Evolutionary conservation across 64 coral and sea anemone species (phyloP), one percentile per base, ranked within the genome.

Genomic region (Trachythela sp.): DNA sequence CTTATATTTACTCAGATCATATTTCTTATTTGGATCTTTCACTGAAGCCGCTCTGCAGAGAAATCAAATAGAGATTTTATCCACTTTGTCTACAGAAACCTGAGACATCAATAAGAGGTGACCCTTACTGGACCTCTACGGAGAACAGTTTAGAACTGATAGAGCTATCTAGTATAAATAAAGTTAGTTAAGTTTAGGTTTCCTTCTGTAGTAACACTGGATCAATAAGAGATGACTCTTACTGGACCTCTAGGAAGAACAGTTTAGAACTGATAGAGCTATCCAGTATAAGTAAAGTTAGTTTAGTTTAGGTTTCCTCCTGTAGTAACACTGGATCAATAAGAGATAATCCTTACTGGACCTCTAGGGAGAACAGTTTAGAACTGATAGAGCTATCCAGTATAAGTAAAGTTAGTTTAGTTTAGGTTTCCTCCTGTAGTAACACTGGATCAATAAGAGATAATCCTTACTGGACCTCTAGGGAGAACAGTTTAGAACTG

Each of bases 1-100:
- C 58, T 99, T 99, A 93, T 93, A 99, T 0, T 88, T 54, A 18
- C 88, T 89, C 38, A 99, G 60, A 87, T 99, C 96, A 36, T 91
- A 50, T 54, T 99, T 99, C 89, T 93, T 95, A 27, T 95, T 90
- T 68, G 75, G 75, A 80, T 80, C 75, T 39, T 80, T 80, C 37
- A 35, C 4, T 17, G 75, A 80, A 29, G 75, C 26, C 31, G 33
- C 14, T 22, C 75, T 80, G 37, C 9, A 36, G 6, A 20, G 15
- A 64, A 64, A 64, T 2, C 56, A 64, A n/a, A 1, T 20, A 2
- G 0, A 64, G 13, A 18, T 9, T 64, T 64, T 64, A n/a, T 20
- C 2, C 15, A 64, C 6, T 64, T 27, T n/a, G 20, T n/a, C 56
- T 64, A 18, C 1, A 64, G 56, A 8, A 64, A 64, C 26, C 13